A percentile compares a stretch with the other conserved stretches of the same genome.
Evolutionary conservation across 2,113 vertebrate genomes (phyloP).

Genomic region (Corythornis madagascariensis): DNA sequence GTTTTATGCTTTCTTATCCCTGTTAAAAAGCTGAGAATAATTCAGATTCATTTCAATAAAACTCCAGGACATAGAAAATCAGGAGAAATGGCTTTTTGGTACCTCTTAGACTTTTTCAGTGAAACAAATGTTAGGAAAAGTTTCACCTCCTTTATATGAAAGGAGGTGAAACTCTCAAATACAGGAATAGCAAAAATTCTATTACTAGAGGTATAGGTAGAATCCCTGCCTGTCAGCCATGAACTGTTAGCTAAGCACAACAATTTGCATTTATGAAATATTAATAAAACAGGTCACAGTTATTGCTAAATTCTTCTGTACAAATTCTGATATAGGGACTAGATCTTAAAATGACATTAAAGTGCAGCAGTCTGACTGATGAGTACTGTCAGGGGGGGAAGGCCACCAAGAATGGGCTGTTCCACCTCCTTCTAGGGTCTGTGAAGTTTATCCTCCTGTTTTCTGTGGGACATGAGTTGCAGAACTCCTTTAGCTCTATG

Average conservation of each 20-base stretch:
- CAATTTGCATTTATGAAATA: background rate
- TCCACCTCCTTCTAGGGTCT: background rate
- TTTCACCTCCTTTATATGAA: background rate
- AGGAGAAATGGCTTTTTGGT: background rate
- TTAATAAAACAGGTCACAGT: background rate
- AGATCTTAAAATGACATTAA: background rate
- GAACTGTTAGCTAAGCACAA: background rate
- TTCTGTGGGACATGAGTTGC: rapidly evolving
- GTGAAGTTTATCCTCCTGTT: background rate
- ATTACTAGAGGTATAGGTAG: background rate
- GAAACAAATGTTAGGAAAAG: background rate
- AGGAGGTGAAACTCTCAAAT: background rate
- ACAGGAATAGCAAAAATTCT: background rate
- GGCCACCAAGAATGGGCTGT: background rate
- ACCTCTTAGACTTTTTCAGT: background rate
- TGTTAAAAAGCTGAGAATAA: background rate
- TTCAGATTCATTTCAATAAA: background rate
- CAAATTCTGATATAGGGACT: background rate
- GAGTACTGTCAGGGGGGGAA: background rate
- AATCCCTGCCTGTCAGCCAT: background rate
- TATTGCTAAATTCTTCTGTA: background rate
- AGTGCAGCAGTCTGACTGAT: background rate
- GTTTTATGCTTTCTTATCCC: background rate
- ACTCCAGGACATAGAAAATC: background rate
- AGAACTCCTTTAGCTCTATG: background rate